A percentile compares a stretch with the other conserved stretches of the same genome.
These are phyloP conservation scores for Helarctos malayanus DNA, from an alignment of 2,797 vertebrate genomes.

Conservation along the genomic window DNA sequence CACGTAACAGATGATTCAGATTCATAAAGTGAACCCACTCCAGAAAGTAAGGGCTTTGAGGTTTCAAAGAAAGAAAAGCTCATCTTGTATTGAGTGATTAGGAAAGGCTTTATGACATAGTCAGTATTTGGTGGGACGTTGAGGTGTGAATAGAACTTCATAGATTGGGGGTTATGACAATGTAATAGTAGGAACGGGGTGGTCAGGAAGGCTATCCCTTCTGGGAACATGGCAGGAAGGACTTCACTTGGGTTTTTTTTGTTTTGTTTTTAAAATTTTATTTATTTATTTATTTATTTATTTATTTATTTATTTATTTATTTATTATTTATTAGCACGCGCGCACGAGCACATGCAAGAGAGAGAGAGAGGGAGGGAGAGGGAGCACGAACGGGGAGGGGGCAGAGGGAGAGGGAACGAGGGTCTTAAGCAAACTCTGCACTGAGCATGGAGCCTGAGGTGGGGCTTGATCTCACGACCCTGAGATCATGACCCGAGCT, in stretches of 20 bases:
- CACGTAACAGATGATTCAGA: background rate
- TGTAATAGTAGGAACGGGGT: background rate
- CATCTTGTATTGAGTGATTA: background rate
- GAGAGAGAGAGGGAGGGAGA: background rate
- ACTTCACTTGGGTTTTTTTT: background rate
- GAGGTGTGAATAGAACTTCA: background rate
- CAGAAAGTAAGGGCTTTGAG: background rate
- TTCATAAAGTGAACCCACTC: background rate
- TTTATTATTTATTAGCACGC: background rate
- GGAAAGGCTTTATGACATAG: background rate
- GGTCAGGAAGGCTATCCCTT: background rate
- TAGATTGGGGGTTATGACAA: background rate
- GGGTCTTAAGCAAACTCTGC: background rate
- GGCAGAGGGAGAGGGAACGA: background rate
- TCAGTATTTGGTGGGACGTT: background rate
- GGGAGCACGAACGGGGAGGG: too few species aligned
- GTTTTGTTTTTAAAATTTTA: background rate
- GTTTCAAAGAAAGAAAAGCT: conserved; percentile 26
- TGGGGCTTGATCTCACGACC: background rate
- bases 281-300: background rate
- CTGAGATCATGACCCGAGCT: background rate
- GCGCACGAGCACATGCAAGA: too few species aligned
- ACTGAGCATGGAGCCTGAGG: background rate
- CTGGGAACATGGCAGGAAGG: background rate
- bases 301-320: background rate